Percentiles rank a stretch among this genome's conserved stretches.
Conservation (phyloP, 2,797 vertebrate species). For the Botia almorhae region DNA sequence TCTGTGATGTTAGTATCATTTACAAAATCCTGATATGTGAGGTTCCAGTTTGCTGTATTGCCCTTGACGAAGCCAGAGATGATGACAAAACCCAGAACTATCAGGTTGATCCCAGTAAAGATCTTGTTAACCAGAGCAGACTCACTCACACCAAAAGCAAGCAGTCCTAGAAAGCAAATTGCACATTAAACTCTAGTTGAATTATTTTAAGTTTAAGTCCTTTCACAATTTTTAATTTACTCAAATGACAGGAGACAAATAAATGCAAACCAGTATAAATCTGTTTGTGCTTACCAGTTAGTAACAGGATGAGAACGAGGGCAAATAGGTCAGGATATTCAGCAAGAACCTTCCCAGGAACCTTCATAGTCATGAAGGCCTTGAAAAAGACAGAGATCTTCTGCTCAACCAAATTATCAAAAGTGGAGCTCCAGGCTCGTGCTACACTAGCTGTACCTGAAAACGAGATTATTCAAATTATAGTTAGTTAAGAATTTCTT, state of each 20-base stretch:
- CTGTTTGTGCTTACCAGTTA: slow-evolving; percentile 84
- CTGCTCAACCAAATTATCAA: slow-evolving; percentile 91
- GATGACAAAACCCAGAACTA: slow-evolving; percentile 91
- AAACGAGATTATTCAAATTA: slow-evolving; percentile 8
- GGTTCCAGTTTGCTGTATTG: slow-evolving; percentile 86
- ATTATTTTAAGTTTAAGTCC: not conserved
- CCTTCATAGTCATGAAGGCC: slow-evolving; percentile 76
- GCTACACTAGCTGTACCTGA: slow-evolving; percentile 93
- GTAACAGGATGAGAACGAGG: slow-evolving; percentile 85
- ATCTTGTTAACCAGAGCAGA: slow-evolving; percentile 95
- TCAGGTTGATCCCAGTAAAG: slow-evolving; percentile 91
- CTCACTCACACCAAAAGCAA: slow-evolving; percentile 93
- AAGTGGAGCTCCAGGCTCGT: slow-evolving; percentile 92
- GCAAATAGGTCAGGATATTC: slow-evolving; percentile 92
- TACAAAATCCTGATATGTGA: slow-evolving; percentile 74
- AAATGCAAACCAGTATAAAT: not conserved
- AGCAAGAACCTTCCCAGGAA: slow-evolving; percentile 82
- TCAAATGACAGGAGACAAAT: not conserved
- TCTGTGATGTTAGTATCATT: slow-evolving; percentile 34
- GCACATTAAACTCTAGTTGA: not conserved
- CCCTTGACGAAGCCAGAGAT: slow-evolving; percentile 92
- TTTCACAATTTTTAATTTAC: not conserved
- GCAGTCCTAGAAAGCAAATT: slow-evolving; percentile 73
- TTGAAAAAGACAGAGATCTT: slow-evolving; percentile 87
- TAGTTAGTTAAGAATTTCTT: not conserved